Evolutionary conservation across 2,888 invertebrate species (phyloP), one percentile per base, ranked within the genome.

Genomic region (Miltochrista miniata): DNA sequence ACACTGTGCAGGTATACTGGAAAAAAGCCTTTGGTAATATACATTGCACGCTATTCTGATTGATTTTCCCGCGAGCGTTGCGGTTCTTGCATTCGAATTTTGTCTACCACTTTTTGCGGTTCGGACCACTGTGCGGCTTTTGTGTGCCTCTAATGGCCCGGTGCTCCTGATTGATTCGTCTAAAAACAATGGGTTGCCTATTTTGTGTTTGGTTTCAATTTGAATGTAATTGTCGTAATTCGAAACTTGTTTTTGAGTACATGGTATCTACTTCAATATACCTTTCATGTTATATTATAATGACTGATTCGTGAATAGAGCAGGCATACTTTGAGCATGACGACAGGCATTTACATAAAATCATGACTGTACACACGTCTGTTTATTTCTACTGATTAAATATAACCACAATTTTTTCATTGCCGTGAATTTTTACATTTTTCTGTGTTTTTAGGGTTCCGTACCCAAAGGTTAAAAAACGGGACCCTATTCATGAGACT

Each of bases 31-130:
- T 45, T 34, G 52, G 54, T 54, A 59, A 64, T 58, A 64, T 58
- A 56, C 56, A 51, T 56, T 44, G 54, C 58, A 56, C 61, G 68
- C 61, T 56, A 61, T 56, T 45, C 59, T 69, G 72, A 76, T 76
- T 74, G 76, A 76, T 76, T 76, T 64, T 66, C 69, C 59, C 59
- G 59, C 62, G 65, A 56, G 68, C 56, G 57, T 59, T 73, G 72
- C 49, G 63, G 71, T 64, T 54, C 44, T 54, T 58, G 63, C 61
- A 61, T 66, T 68, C 62, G 66, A 67, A 66, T 71, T 67, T 70
- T 57, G 64, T 67, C 55, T 56, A 48, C 57, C 61, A 67, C 61
- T 72, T 76, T 76, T 74, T 74, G 69, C 55, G 63, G 67, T 61
- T 51, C 58, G 49, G 51, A 46, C 59, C 65, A 63, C 61, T 53